Conservation (phyloP, 2,797 vertebrate genomes). For the Pseudochaenichthys georgianus region DNA sequence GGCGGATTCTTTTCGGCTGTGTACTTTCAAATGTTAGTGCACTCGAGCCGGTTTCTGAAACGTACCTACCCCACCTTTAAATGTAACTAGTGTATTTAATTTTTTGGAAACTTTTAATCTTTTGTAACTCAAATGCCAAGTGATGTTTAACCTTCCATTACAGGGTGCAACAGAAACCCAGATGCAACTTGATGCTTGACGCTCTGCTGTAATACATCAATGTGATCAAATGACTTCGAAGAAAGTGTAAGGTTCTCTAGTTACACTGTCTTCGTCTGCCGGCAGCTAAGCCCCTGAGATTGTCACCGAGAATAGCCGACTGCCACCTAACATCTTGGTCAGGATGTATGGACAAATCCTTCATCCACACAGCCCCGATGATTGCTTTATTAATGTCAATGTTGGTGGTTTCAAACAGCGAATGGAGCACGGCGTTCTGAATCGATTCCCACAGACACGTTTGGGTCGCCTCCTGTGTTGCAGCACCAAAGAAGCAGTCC, state of each 20-base stretch:
- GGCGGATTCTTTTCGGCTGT: no score
- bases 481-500: conserved; percentile 89
- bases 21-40: no score
- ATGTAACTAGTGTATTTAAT: background rate
- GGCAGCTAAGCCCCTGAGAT: conserved; percentile 31
- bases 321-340: conserved; percentile 58
- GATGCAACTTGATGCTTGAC: conserved; percentile 44
- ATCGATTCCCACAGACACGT: conserved; percentile 92
- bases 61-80: no score
- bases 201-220: conserved; percentile 4
- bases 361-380: conserved; percentile 83
- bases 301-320: background rate
- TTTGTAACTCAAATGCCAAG: background rate
- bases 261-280: conserved; percentile 46
- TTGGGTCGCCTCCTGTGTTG: conserved; percentile 91
- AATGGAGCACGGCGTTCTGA: conserved; percentile 87
- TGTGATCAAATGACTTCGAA: conserved; percentile 40
- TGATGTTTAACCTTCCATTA: background rate
- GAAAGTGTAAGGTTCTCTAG: conserved; percentile 20
- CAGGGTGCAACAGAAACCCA: conserved; percentile 47
- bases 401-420: conserved; percentile 94
- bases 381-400: conserved; percentile 90
- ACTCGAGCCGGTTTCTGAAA: no score
- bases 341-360: conserved; percentile 95
- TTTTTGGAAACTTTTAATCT: background rate